Evolutionary conservation across 2,113 vertebrate genomes (phyloP), one percentile per base, ranked within the genome.

Genomic region (Ariopsis seemanni): DNA sequence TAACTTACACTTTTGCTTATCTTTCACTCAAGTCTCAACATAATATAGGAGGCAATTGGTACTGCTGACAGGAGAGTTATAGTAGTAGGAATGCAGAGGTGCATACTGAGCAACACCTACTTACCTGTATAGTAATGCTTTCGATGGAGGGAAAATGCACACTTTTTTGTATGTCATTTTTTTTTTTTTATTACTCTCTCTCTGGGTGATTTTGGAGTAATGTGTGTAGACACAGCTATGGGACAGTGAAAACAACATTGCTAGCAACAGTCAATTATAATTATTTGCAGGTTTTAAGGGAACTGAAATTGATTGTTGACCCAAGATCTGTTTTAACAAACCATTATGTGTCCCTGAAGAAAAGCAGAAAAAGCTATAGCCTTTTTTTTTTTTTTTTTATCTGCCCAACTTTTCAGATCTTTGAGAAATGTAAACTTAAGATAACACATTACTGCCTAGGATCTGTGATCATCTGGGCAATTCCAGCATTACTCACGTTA

Each of bases 81-180:
- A 63, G 42, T 58, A 77, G 22, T 42, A 52, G 42, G 34, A 63
- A 85, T 65, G 72, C 42, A 53, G 25, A 18, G 74, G 30, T 63
- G 22, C 7, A 79, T 34, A 60, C 48, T 53, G 74, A 78, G 74
- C 15, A 65, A 53, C 48, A 79, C 17, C 5, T 18, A 84, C 65
- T 55, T n/a, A n/a, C n/a, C n/a, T n/a, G n/a, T n/a, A 84, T 52
- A 71, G 63, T 27, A 34, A n/a, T 30, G 82, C 48, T 71, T 62
- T 30, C 17, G 12, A 75, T n/a, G 50, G 75, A 78, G 11, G 50
- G 50, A 53, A 78, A 53, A 15, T 53, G 50, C 10, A 50, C 71
- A 50, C 7, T 10, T 77, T 53, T n/a, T 77, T 52, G 10, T 25
- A 77, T 48, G 14, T 30, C 14, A 15, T 27, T 30, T 2, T 30